A percentile compares a stretch with the other conserved stretches of the same genome.
phyloP scores from a whole-genome alignment of 2,888 invertebrate species.

The Pseudococcus jackbeardsleyi region DNA sequence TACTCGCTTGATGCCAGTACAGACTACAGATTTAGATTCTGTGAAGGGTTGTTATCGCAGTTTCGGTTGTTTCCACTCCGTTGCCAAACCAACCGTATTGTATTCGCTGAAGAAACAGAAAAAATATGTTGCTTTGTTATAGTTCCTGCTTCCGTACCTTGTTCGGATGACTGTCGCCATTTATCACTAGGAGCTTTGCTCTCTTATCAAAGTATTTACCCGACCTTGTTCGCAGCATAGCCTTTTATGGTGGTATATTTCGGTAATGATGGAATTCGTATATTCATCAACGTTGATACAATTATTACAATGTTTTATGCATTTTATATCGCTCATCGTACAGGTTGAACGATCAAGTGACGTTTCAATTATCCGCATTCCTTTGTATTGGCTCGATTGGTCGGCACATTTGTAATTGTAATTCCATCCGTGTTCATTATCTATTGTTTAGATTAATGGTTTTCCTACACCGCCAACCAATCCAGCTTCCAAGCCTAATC shows the following conservation, averaged over 20 bases:
- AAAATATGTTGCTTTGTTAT: constrained; percentile 18
- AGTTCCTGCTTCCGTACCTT: constrained; percentile 23
- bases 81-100: not conserved
- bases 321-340: not conserved
- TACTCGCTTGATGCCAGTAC: not conserved
- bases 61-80: not conserved
- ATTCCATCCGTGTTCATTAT: constrained; percentile 31
- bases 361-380: constrained; percentile 22
- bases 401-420: constrained; percentile 25
- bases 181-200: not conserved
- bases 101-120: not conserved
- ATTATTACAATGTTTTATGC: not conserved
- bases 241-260: not conserved
- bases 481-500: not conserved
- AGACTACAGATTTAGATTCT: not conserved
- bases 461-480: not conserved
- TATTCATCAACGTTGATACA: not conserved
- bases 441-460: constrained; percentile 44
- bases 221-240: not conserved
- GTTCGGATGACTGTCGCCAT: constrained; percentile 11
- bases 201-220: constrained; percentile 15
- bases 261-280: not conserved
- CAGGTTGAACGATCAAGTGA: not conserved
- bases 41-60: not conserved
- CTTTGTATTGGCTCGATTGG: not conserved